phyloP scores from a whole-genome alignment of 2,797 vertebrate species.

The Xiphorhynchus erythropygius region DNA sequence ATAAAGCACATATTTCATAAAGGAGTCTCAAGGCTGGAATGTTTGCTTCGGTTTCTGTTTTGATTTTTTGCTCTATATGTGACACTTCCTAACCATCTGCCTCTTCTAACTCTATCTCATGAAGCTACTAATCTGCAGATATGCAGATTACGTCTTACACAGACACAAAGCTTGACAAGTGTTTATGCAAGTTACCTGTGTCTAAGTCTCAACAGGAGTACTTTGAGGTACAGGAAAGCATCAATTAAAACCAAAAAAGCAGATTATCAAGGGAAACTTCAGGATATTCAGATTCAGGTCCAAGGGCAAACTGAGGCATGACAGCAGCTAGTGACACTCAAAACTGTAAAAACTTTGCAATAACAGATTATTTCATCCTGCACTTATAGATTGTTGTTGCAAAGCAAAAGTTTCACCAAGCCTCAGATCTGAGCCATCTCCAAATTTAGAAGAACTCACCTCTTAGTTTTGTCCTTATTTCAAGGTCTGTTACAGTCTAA shows the following conservation, averaged over 20 bases:
- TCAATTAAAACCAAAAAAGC: not conserved
- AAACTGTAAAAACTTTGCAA: not conserved
- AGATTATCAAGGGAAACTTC: not conserved
- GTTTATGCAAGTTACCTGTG: not conserved
- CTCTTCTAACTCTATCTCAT: not conserved
- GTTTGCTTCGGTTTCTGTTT: not conserved
- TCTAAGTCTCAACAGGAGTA: not conserved
- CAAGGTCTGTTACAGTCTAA: not conserved
- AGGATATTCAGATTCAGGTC: not conserved
- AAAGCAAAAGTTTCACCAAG: not conserved
- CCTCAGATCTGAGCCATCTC: not conserved
- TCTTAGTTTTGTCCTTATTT: not conserved
- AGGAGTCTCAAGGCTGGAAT: not conserved
- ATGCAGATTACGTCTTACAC: rapidly evolving
- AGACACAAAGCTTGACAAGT: not conserved
- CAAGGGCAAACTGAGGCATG: not conserved
- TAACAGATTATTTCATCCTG: not conserved
- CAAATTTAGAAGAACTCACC: not conserved
- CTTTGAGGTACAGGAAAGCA: not conserved
- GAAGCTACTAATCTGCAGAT: not conserved
- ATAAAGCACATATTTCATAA: not conserved
- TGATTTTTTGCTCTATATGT: not conserved
- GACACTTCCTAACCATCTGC: not conserved
- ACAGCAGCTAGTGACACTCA: not conserved
- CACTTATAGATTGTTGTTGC: not conserved